Percentiles rank a stretch among this genome's conserved stretches.
Conservation (phyloP, 2,888 invertebrate species). For the Agonopterix arenella region DNA sequence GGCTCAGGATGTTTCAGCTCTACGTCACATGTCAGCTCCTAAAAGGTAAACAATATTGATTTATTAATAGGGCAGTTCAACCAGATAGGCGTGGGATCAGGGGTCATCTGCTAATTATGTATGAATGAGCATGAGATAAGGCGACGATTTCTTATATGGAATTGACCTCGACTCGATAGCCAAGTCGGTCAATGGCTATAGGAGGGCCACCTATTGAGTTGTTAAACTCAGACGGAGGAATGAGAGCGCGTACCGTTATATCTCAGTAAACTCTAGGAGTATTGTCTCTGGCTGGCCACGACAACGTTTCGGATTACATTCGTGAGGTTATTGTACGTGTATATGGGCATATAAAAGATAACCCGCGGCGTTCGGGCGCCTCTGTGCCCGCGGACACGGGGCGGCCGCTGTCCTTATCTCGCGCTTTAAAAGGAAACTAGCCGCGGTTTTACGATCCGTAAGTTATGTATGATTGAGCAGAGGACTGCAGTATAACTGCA, state of each 20-base stretch:
- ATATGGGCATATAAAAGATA: constrained; percentile 15
- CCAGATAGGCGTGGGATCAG: constrained; percentile 7
- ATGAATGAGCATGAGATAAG: constrained; percentile 22
- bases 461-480: constrained; percentile 25
- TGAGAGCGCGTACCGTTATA: not conserved
- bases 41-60: constrained; percentile 20
- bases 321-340: constrained; percentile 23
- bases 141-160: not conserved
- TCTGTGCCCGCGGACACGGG: constrained; percentile 22
- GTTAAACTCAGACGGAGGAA: not conserved
- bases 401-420: constrained; percentile 53
- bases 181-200: not conserved
- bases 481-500: constrained; percentile 37
- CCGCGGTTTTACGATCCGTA: constrained; percentile 54
- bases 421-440: constrained; percentile 66
- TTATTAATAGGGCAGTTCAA: constrained; percentile 1
- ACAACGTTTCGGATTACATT: constrained; percentile 16
- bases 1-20: constrained; percentile 89
- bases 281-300: not conserved
- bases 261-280: no score
- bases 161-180: constrained; percentile 1
- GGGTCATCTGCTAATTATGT: constrained; percentile 8
- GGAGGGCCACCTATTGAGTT: not conserved
- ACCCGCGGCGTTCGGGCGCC: constrained; percentile 13
- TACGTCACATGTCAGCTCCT: constrained; percentile 94